A percentile compares a stretch with the other conserved stretches of the same genome.
These are phyloP conservation scores for Callimorpha dominula DNA, from an alignment of 2,888 invertebrate species.

Conservation along the genomic window DNA sequence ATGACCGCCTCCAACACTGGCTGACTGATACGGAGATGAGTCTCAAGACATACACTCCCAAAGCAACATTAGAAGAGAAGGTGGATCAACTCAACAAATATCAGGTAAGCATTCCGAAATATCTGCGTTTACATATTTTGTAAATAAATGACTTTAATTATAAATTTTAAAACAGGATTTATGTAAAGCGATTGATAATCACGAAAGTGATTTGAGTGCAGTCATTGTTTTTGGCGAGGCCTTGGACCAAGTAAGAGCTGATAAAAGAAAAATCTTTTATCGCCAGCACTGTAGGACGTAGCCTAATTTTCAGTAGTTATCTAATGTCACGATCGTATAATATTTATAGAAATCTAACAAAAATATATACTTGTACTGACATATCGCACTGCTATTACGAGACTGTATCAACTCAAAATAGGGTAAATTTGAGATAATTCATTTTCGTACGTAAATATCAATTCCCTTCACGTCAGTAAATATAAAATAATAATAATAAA, in stretches of 20 bases:
- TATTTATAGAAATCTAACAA: slow-evolving; percentile 63
- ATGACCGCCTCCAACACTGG: slow-evolving; percentile 94
- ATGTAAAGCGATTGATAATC: slow-evolving; percentile 91
- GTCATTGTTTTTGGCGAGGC: slow-evolving; percentile 92
- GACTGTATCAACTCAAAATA: no score
- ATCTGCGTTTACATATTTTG: slow-evolving; percentile 13
- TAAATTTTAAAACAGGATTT: slow-evolving; percentile 89
- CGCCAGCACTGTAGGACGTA: slow-evolving; percentile 75
- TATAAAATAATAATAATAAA: no score
- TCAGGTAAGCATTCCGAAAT: slow-evolving; percentile 88
- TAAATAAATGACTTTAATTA: slow-evolving; percentile 52
- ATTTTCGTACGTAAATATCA: no score
- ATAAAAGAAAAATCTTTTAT: slow-evolving; percentile 54
- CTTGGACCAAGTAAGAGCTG: slow-evolving; percentile 93
- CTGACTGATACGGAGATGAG: slow-evolving; percentile 94
- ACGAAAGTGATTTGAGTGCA: slow-evolving; percentile 90
- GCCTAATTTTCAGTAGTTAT: slow-evolving; percentile 82
- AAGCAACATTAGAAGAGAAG: slow-evolving; percentile 95
- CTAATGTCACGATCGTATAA: slow-evolving; percentile 71
- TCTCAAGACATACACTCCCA: slow-evolving; percentile 94
- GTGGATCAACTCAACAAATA: slow-evolving; percentile 95
- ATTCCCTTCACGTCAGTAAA: no score
- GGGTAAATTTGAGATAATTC: no score
- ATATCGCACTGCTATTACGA: no score
- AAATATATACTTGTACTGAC: slow-evolving; percentile 36